Evolutionary conservation across 2,888 invertebrate genomes (phyloP), one percentile per base, ranked within the genome.

Genomic region (Lottia scabra): DNA sequence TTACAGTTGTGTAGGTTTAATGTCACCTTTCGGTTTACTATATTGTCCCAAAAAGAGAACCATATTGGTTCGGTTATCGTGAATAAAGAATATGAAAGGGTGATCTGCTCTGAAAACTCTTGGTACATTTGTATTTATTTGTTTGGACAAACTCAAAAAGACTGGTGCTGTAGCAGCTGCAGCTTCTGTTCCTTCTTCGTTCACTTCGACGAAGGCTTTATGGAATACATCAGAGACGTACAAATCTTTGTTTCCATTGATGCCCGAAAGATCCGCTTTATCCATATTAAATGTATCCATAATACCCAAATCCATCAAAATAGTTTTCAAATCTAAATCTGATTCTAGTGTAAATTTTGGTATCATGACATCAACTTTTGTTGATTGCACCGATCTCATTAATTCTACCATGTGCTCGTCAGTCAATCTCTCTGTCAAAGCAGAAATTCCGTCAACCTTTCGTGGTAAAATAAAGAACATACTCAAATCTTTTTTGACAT

Each of bases 401-500:
- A 72, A 19, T 15, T 65, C 13, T 10, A 44, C n/a, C 12, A 75
- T 23, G 0, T 45, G 38, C 5, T 43, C 75, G 10, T 44, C 38
- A 8, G 77, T 74, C 0, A 84, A 68, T 0, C 75, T 71, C 6
- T 77, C 67, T 62, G 84, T 84, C 65, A 85, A 72, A 0, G 56
- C 72, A 30, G 74, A 65, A 19, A 87, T 72, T 10, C 85, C 85
- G 73, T 81, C 77, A 23, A 72, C 70, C 12, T 79, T 65, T 66
- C 83, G 75, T 3, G 88, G 88, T 19, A 88, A 79, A 6, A 87
- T 8, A n/a, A 87, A 71, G 6, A 85, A 66, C 86, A 88, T 86
- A 69, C 81, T 80, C 5, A 85, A 67, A 15, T 83, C 80, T 4
- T 67, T 73, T 63, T 80, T 79, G 1, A 72, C 89, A 84, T 96